A percentile compares a stretch with the other conserved stretches of the same genome.
Conservation (phyloP, 35 echinoderm and acorn worm species). For the Apostichopus japonicus region DNA sequence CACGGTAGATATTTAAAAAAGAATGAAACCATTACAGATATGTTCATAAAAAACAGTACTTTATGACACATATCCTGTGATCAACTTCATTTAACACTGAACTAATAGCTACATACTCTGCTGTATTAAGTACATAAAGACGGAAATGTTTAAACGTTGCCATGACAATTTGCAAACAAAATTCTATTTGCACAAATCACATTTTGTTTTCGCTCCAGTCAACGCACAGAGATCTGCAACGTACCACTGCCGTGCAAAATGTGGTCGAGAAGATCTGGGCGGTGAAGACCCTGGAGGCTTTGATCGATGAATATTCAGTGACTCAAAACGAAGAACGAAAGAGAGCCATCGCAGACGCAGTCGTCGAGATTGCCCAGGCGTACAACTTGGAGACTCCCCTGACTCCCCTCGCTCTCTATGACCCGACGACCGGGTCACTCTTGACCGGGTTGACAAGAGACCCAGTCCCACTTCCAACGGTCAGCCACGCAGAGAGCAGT, state of each 20-base stretch:
- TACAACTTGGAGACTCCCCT: constrained; percentile 88
- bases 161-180: neutral
- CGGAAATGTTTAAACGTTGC: neutral
- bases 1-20: too few species aligned
- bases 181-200: neutral
- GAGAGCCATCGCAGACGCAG: constrained; percentile 66
- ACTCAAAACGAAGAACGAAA: constrained; percentile 63
- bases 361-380: constrained; percentile 62
- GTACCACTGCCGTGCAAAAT: constrained; percentile 50
- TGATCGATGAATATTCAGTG: constrained; percentile 79
- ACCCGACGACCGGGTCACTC: constrained; percentile 47
- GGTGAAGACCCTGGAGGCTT: constrained; percentile 63
- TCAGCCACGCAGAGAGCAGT: constrained; percentile 68
- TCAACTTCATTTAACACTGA: neutral
- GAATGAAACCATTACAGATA: too few species aligned
- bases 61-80: neutral
- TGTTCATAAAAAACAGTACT: too few species aligned
- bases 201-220: constrained; percentile 10
- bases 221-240: constrained; percentile 65
- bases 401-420: constrained; percentile 74
- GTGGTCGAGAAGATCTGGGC: constrained; percentile 91
- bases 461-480: constrained; percentile 62
- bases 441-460: constrained; percentile 35
- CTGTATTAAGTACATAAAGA: too few species aligned
- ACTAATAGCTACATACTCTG: too few species aligned